Evolutionary conservation across 2,888 invertebrate genomes (phyloP).

Genomic region (Baronia brevicornis): DNA sequence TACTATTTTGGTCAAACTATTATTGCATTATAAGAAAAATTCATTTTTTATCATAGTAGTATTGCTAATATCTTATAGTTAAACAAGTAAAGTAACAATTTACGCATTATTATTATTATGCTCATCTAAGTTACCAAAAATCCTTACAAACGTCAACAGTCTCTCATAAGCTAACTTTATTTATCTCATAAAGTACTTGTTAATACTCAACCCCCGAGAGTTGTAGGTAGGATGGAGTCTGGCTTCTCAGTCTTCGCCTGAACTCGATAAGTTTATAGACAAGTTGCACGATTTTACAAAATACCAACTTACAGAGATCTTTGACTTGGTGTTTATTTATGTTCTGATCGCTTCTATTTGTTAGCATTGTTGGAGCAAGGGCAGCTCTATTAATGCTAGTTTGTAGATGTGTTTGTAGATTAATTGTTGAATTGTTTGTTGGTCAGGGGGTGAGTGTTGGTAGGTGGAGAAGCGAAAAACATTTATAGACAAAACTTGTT

Average conservation of each 20-base stretch:
- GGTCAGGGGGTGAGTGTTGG: constrained; percentile 32
- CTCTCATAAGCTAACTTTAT: constrained; percentile 63
- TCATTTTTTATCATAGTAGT: too few relatives aligned
- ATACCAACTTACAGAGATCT: constrained; percentile 43
- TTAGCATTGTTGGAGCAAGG: constrained; percentile 21
- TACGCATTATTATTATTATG: constrained; percentile 14
- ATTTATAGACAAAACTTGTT: constrained; percentile 60
- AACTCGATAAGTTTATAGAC: constrained; percentile 33
- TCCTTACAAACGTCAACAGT: constrained; percentile 47
- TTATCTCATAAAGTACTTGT: constrained; percentile 71
- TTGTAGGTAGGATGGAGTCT: constrained; percentile 37
- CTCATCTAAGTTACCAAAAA: constrained; percentile 27
- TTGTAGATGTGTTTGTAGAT: constrained; percentile 38
- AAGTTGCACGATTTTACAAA: constrained; percentile 24
- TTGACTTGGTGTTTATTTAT: constrained; percentile 33
- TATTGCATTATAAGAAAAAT: too few relatives aligned
- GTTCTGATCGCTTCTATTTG: constrained; percentile 22
- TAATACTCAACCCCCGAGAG: constrained; percentile 58
- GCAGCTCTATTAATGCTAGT: constrained; percentile 32
- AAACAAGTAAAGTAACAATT: constrained; percentile 7
- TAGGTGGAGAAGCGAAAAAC: constrained; percentile 30
- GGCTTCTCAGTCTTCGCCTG: constrained; percentile 38
- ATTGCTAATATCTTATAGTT: too few relatives aligned
- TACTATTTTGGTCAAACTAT: too few relatives aligned
- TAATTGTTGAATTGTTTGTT: constrained; percentile 33